Evolutionary conservation across 35 echinoderm and acorn worm genomes (phyloP), one percentile per base, ranked within the genome.

Genomic region (Hemicentrotus pulcherrimus): DNA sequence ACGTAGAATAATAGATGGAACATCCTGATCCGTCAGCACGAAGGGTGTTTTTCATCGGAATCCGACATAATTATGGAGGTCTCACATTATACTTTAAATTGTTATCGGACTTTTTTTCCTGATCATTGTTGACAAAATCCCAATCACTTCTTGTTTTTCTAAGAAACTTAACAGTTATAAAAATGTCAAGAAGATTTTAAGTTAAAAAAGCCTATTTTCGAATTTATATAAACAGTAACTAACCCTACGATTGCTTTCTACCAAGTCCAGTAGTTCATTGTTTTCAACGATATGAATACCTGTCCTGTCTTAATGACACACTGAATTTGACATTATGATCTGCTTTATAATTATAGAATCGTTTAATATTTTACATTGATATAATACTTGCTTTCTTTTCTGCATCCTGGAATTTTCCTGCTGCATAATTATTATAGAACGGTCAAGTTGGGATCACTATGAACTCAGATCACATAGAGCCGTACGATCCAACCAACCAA

Each of bases 401-500:
- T 31, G 11, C 24, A 31, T 2, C 31, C 5, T 90, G 16, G 18
- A 90, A 90, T 24, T 90, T 33, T 41, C 65, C 65, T 22, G 65
- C 5, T 78, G 61, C 61, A 19, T 90, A 32, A 32, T n/a, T n/a
- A n/a, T n/a, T n/a, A n/a, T 91, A 97, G 94, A 94, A 95, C 52
- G 98, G 98, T 19, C 61, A 95, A 32, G 94, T 97, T 47, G 98
- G 97, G 14, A 99, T 99, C 32, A 97, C 97, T n/a, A 94, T 97
- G 30, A 97, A 97, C 88, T 95, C 94, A 8, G 97, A 96, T 88
- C 97, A 86, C 30, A 61, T 92, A 46, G 95, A 97, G 65, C 97
- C 98, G 4, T 94, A 32, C 32, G 94, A 99, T 91, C 59, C 94
- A 11, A 91, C 32, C 91, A 85, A 95, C 48, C 94, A 86, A 10